phyloP scores from a whole-genome alignment of 2,888 invertebrate species.

The Andrena marginata region DNA sequence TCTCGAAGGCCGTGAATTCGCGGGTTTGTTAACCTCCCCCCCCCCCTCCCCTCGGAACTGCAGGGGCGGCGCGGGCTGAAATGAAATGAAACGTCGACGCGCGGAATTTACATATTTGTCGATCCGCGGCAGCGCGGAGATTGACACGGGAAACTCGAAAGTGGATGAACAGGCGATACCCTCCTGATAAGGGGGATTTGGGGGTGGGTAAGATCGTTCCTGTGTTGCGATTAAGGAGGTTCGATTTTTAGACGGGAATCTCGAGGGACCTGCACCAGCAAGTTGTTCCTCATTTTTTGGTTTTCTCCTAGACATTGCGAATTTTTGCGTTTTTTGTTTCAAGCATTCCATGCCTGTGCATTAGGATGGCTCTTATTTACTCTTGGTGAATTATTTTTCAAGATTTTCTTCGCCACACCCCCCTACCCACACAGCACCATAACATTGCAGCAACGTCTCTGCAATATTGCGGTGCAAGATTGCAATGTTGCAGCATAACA shows the following conservation, averaged over 20 bases:
- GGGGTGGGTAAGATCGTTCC: conserved; percentile 11
- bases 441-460: too few species aligned
- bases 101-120: conserved; percentile 39
- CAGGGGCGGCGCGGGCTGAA: conserved; percentile 5
- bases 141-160: conserved; percentile 30
- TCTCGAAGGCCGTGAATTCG: conserved; percentile 4
- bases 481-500: too few species aligned
- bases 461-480: too few species aligned
- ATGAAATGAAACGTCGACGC: conserved; percentile 44
- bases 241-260: background rate
- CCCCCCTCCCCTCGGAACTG: background rate
- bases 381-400: too few species aligned
- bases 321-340: too few species aligned
- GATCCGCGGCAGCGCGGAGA: conserved; percentile 39
- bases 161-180: conserved; percentile 14
- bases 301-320: too few species aligned
- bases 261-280: too few species aligned
- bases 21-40: background rate
- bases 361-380: too few species aligned
- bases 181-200: background rate
- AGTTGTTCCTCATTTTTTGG: too few species aligned
- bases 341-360: too few species aligned
- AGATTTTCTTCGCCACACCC: too few species aligned
- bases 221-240: conserved; percentile 10
- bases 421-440: too few species aligned